A percentile compares a stretch with the other conserved stretches of the same genome.
phyloP scores from a whole-genome alignment of 2,888 invertebrate species.

The Chironomus tentans region DNA sequence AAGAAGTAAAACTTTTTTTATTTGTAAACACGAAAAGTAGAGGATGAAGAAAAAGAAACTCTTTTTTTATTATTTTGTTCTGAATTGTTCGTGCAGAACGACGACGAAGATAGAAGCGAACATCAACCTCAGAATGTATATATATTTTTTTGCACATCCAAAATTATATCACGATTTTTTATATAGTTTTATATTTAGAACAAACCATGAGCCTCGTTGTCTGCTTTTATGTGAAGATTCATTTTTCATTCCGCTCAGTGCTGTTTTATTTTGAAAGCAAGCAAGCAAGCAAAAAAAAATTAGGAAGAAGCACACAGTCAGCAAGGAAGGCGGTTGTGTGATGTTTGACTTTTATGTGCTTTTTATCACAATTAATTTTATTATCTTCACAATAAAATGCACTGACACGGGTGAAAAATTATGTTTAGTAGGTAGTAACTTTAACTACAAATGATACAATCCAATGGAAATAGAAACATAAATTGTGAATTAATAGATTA shows the following conservation, averaged over 20 bases:
- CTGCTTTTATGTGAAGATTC: not conserved
- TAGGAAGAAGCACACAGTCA: too few species aligned
- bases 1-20: too few species aligned
- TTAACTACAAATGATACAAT: not conserved
- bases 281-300: too few species aligned
- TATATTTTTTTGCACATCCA: conserved; percentile 11
- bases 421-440: too few species aligned
- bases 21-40: not conserved
- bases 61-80: not conserved
- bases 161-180: not conserved
- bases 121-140: conserved; percentile 1
- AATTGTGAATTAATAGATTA: conserved; percentile 9
- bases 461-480: not conserved
- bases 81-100: not conserved
- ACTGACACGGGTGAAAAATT: too few species aligned
- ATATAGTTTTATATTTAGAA: conserved; percentile 15
- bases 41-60: not conserved
- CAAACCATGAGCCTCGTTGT: conserved; percentile 13
- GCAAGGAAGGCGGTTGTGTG: too few species aligned
- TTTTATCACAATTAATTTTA: too few species aligned
- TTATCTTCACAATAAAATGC: too few species aligned
- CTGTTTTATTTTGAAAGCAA: too few species aligned
- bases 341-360: too few species aligned
- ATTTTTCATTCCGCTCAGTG: too few species aligned
- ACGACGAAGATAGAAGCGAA: not conserved